These are phyloP conservation scores for Busseola fusca DNA, from an alignment of 2,888 invertebrate genomes.

Conservation along the genomic window DNA sequence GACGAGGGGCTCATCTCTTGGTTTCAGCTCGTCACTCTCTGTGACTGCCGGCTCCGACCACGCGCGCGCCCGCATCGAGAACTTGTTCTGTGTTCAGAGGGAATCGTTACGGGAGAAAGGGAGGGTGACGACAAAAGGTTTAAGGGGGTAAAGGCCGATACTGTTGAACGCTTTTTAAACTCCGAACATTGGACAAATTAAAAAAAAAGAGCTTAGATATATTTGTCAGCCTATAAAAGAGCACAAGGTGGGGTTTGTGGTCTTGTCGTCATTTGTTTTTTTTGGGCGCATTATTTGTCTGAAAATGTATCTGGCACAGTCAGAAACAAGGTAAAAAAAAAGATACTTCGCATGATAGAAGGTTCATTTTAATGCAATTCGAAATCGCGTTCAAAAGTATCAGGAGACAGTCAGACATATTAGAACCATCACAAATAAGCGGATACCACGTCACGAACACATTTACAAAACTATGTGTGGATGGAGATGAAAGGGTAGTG, in stretches of 20 bases:
- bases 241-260: too few species aligned
- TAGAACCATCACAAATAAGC: constrained; percentile 38
- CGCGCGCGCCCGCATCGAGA: constrained; percentile 94
- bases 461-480: constrained; percentile 51
- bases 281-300: not conserved
- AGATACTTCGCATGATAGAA: not conserved
- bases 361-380: too few species aligned
- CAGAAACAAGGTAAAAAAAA: too few species aligned
- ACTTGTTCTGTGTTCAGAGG: constrained; percentile 91
- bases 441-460: constrained; percentile 43
- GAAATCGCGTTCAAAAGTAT: constrained; percentile 45
- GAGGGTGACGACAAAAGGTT: constrained; percentile 27
- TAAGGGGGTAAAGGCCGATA: constrained; percentile 28
- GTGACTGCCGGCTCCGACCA: constrained; percentile 91
- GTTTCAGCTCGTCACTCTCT: constrained; percentile 71
- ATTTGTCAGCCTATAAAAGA: not conserved
- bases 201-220: not conserved
- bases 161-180: constrained; percentile 43
- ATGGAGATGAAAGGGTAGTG: constrained; percentile 63
- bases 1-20: constrained; percentile 74
- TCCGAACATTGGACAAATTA: not conserved
- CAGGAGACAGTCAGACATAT: constrained; percentile 28
- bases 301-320: not conserved
- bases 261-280: not conserved
- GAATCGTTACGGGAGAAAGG: constrained; percentile 41